phyloP scores from a whole-genome alignment of 2,888 invertebrate genomes.

The Zhuqinia jingwanae region DNA sequence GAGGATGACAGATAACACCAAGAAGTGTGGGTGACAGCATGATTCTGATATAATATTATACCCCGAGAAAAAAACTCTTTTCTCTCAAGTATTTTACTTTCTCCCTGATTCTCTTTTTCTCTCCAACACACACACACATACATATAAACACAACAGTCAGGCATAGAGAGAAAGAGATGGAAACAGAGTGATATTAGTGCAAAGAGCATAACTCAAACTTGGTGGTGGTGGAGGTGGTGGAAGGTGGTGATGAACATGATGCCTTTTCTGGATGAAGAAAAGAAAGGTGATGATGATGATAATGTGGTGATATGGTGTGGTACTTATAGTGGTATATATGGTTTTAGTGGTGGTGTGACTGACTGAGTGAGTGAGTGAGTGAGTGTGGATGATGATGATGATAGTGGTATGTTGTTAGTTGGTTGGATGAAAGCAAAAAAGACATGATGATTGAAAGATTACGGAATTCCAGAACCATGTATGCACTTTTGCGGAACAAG shows the following conservation, averaged over 20 bases:
- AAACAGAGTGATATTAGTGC: conserved; percentile 22
- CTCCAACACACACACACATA: too few species aligned
- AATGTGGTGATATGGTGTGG: conserved; percentile 10
- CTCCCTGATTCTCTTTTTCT: conserved; percentile 1
- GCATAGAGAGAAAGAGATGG: conserved; percentile 29
- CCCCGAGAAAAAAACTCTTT: conserved; percentile 62
- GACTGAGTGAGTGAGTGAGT: too few species aligned
- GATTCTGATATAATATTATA: conserved; percentile 65
- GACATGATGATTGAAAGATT: conserved; percentile 70
- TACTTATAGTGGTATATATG: too few species aligned
- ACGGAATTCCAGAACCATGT: conserved; percentile 62
- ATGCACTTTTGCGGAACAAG: conserved; percentile 53
- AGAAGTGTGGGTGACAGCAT: conserved; percentile 69
- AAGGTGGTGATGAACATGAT: conserved; percentile 10
- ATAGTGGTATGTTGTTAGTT: conserved; percentile 45
- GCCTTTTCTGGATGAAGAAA: conserved; percentile 20
- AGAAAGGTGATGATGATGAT: conserved; percentile 39
- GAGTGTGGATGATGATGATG: conserved; percentile 30
- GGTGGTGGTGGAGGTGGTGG: too few species aligned
- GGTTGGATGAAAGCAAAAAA: conserved; percentile 58
- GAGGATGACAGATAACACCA: conserved; percentile 68
- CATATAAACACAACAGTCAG: too few species aligned
- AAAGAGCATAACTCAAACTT: conserved; percentile 42
- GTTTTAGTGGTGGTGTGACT: background rate
- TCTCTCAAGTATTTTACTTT: background rate